Evolutionary conservation across 2,797 vertebrate genomes (phyloP).

Genomic region (Anguilla anguilla): DNA sequence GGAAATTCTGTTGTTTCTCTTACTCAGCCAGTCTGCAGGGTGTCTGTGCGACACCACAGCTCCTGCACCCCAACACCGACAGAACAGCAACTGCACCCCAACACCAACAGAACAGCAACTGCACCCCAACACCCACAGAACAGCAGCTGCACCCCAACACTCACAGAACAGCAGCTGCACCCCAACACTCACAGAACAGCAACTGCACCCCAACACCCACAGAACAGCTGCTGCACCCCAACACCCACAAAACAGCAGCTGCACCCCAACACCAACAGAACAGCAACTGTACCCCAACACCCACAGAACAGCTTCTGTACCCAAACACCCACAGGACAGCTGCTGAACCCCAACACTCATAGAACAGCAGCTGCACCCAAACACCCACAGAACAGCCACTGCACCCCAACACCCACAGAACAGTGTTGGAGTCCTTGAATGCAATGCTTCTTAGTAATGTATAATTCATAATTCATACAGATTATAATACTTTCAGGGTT

Average conservation of each 20-base stretch:
- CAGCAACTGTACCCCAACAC: constrained; percentile 6
- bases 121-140: too few species aligned
- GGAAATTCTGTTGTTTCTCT: constrained; percentile 84
- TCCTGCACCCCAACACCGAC: constrained; percentile 40
- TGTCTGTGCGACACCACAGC: constrained; percentile 69
- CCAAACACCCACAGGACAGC: neutral
- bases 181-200: constrained; percentile 31
- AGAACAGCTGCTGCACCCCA: constrained; percentile 12
- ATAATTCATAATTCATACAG: neutral
- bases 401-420: neutral
- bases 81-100: constrained; percentile 41
- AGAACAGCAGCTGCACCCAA: neutral
- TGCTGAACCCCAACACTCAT: constrained; percentile 21
- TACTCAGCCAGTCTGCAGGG: constrained; percentile 72
- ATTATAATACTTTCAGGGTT: neutral
- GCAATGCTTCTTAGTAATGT: neutral
- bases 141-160: constrained; percentile 37
- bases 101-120: constrained; percentile 40
- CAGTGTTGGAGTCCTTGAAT: too few species aligned
- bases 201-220: constrained; percentile 3
- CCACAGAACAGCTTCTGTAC: neutral
- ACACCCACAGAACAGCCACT: neutral
- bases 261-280: constrained; percentile 44
- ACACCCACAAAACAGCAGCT: constrained; percentile 23
- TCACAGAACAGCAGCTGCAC: constrained; percentile 40